Evolutionary conservation across 2,888 invertebrate species (phyloP), one percentile per base, ranked within the genome.

Genomic region (Lymantria monacha): DNA sequence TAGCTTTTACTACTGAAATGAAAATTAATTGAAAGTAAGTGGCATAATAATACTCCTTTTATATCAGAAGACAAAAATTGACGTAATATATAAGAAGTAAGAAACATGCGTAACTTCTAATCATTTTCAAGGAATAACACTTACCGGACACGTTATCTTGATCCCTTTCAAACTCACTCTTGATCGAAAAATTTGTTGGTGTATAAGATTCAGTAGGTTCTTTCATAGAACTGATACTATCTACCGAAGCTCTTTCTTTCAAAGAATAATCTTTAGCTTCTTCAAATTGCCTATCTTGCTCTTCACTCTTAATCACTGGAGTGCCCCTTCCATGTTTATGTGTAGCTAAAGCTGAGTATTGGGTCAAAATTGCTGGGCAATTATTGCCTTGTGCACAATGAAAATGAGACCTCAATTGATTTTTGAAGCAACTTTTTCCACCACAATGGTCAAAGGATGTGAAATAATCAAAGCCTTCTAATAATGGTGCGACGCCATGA

Each of bases 1-100:
- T 94, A 88, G 97, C 96, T 95, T 97, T 97, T 93, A 97, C 96
- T 93, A 97, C 95, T 96, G 94, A 92, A 95, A 94, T 76, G 53
- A 87, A 67, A 53, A 70, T 30, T 42, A 44, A 55, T 59, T 66
- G 48, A 50, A 51, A 55, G 61, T 70, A 46, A 63, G 60, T 58
- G 42, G 30, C 1, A 12, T n/a, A 2, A 36, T 11, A 36, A 11
- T 36, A 36, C 36, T 3, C n/a, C n/a, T 11, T n/a, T n/a, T 3
- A 36, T 7, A 3, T 36, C n/a, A 36, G 11, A 36, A 11, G 9
- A 36, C 3, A 15, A 9, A n/a, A 0, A 14, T n/a, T 30, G 10
- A 9, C 1, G 41, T 10, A 30, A 42, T 22, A 22, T 22, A 22
- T 22, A 22, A 22, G 2, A 22, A 22, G 2, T 22, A 22, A 22